Conservation (phyloP, 1,140 invertebrate genomes). For the Cotesia typhae region DNA sequence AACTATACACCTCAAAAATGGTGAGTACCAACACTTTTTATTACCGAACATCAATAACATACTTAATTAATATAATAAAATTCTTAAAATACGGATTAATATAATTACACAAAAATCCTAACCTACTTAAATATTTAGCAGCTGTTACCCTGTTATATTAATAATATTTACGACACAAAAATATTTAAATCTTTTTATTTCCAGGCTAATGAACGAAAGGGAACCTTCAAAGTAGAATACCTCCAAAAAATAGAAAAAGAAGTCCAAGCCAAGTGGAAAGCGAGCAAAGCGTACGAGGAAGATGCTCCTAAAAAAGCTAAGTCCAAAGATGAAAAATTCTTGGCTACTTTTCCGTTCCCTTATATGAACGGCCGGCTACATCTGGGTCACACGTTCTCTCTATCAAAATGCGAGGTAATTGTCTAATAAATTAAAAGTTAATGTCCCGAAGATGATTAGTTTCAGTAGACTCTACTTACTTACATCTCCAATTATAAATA, state of each 20-base stretch:
- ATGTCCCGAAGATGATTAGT: conserved; percentile 37
- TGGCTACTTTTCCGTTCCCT: conserved; percentile 96
- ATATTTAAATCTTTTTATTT: neutral
- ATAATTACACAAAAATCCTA: neutral
- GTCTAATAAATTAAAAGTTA: neutral
- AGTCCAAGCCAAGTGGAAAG: conserved; percentile 85
- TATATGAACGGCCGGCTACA: conserved; percentile 99
- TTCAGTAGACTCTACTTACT: conserved; percentile 35
- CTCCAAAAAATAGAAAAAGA: conserved; percentile 87
- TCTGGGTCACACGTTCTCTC: conserved; percentile 96
- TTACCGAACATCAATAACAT: no score
- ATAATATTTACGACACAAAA: neutral
- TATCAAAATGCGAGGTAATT: conserved; percentile 92
- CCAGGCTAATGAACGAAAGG: conserved; percentile 80
- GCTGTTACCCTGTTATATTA: neutral
- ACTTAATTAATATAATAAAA: no score
- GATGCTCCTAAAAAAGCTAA: conserved; percentile 75
- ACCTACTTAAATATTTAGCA: conserved; percentile 11
- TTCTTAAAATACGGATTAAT: neutral
- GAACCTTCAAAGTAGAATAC: conserved; percentile 91
- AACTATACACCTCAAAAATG: no score
- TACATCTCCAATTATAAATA: no score
- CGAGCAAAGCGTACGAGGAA: conserved; percentile 79
- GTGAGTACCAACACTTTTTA: no score
- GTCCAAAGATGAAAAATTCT: conserved; percentile 81